A percentile compares a stretch with the other conserved stretches of the same genome.
phyloP scores from a whole-genome alignment of 2,888 invertebrate species.

The Linnaemya tessellans region DNA sequence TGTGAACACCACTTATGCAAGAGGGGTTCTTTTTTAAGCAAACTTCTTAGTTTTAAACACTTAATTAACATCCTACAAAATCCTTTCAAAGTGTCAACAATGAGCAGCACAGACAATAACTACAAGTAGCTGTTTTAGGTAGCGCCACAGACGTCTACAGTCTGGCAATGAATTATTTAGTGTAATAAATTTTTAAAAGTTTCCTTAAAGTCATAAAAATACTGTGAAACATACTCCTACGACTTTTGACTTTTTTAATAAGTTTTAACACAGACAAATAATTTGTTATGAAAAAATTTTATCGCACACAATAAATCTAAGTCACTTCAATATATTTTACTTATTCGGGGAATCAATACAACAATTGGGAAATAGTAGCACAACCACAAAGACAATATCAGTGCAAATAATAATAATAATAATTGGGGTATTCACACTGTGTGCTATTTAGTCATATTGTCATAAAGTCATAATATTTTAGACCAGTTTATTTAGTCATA shows the following conservation, averaged over 20 bases:
- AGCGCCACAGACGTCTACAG: background rate
- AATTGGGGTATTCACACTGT: no score
- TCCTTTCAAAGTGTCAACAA: background rate
- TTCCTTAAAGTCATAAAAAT: background rate
- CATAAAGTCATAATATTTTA: no score
- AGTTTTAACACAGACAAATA: background rate
- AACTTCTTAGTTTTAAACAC: constrained; percentile 3
- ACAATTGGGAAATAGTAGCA: no score
- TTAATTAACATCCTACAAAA: background rate
- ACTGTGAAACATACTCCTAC: background rate
- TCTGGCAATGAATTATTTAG: background rate
- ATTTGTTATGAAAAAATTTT: no score
- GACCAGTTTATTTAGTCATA: no score
- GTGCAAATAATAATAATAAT: no score
- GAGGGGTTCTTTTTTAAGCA: background rate
- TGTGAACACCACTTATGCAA: background rate
- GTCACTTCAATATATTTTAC: no score
- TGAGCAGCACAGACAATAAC: background rate
- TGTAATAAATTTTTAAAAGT: background rate
- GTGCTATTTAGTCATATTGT: no score
- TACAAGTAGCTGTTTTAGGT: background rate
- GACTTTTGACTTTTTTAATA: background rate
- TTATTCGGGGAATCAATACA: no score
- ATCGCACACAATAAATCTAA: no score
- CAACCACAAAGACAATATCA: no score